phyloP scores from a whole-genome alignment of 2,888 invertebrate genomes.

The Drosophila fulvimacula region DNA sequence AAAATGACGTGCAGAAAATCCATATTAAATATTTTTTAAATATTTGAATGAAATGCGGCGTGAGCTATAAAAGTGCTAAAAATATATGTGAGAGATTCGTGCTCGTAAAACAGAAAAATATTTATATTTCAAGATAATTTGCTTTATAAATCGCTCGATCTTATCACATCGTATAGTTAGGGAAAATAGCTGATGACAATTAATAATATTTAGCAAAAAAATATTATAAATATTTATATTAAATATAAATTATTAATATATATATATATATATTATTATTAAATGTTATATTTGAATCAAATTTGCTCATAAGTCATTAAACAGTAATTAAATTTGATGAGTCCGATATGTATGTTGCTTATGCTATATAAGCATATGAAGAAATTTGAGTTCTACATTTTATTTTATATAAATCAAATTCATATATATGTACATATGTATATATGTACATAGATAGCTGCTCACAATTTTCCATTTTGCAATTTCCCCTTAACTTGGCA shows the following conservation, averaged over 20 bases:
- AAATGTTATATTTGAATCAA: too few relatives aligned
- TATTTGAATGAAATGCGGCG: not conserved
- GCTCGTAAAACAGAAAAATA: not conserved
- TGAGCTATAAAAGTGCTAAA: not conserved
- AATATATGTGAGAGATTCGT: not conserved
- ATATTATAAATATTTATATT: too few relatives aligned
- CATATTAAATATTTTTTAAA: not conserved
- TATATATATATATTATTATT: too few relatives aligned
- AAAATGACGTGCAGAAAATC: not conserved
- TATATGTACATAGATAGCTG: not conserved
- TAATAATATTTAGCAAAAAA: not conserved
- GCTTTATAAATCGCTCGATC: not conserved
- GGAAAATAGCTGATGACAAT: too few relatives aligned
- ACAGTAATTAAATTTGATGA: too few relatives aligned
- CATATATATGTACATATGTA: not conserved
- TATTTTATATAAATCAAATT: not conserved
- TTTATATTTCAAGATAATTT: not conserved
- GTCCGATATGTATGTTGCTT: too few relatives aligned
- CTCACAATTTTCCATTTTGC: too few relatives aligned
- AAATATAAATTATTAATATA: too few relatives aligned
- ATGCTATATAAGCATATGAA: too few relatives aligned
- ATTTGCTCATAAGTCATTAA: too few relatives aligned
- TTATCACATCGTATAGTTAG: not conserved
- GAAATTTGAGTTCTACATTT: too few relatives aligned
- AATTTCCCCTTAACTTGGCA: not conserved